Base-by-base conservation (phyloP, 2,888 invertebrate genomes). In the Mamestra brassicae region DNA sequence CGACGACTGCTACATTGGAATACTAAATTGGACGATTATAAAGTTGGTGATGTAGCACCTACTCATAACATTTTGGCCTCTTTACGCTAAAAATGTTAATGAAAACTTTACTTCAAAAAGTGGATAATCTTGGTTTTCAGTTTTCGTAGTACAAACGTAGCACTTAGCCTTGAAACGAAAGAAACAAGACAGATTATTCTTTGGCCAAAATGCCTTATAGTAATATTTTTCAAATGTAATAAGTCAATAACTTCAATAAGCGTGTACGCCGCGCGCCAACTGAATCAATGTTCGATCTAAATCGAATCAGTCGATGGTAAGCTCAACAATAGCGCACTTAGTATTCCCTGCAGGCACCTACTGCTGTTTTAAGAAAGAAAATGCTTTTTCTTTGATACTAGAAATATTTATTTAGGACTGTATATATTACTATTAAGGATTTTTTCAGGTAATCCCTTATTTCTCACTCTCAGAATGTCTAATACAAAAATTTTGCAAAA, bases 291-390 rank as follows among this genome's bases (percentile, higher is more conserved):
- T 61, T 57, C 72, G 45, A 54, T 55, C 55, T 73, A 71, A 66
- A 77, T 80, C 69, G 66, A 80, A 78, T 84, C 77, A 69, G 71
- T 26, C n/a, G 55, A 55, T 54, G 74, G 70, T 65, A 15, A 54
- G 67, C 67, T 57, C 57, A 50, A 66, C 47, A 72, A 69, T 61
- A 71, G 58, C 65, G 54, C 64, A n/a, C 61, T 80, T 74, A 55
- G 26, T 72, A 74, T 83, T 83, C 83, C 50, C 11, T 55, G 15
- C 66, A 57, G 55, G 34, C 15, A 10, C 3, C 4, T 26, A 58
- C 38, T 15, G 42, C 55, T 68, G 50, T 45, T 74, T 61, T 64
- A 42, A 15, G 5, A 64, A 64, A 50, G 42, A 83, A 68, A 58
- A 79, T 50, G 36, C 3, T 4, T 54, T 13, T 11, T 38, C 36